Base-by-base conservation (phyloP, 2,113 vertebrate species). In the Vidua chalybeata region DNA sequence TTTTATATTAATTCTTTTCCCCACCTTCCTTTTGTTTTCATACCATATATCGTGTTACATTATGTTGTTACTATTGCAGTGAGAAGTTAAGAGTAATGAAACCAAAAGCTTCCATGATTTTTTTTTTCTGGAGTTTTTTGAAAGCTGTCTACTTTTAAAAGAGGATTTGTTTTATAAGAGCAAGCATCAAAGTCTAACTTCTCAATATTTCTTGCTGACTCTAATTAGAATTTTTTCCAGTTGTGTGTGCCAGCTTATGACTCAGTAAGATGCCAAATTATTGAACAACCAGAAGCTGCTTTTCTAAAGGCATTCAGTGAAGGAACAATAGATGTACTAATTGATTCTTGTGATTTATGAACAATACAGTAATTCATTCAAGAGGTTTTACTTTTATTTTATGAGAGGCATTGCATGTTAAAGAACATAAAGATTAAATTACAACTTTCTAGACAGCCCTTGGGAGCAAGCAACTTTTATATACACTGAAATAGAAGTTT, bases 331-430 rank as follows among this genome's bases (percentile, higher is more conserved):
- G 35, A 54, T 8, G 35, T 39, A 78, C 37, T 90, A 96, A 93
- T 90, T 95, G 86, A 83, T 90, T 87, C 63, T 66, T 66, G n/a
- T 89, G 82, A 95, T 90, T 92, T 95, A 84, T 85, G 56, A 91
- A 62, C 64, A 95, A 56, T 81, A 35, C 16, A 85, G 24, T 62
- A 86, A 81, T 81, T 94, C 17, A 85, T 88, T 95, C 67, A 87
- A 51, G 63, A 78, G 15, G 6, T 80, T 91, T 68, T 61, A 20
- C 37, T 82, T 13, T 79, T 89, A 59, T 72, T 91, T 72, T 94
- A 3, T 84, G 66, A 11, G 7, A 31, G 31, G 13, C 37, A 51
- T 68, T 89, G 31, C 39, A 75, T 68, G 26, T 49, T 85, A 81
- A 87, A 63, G 37, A 92, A 66, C 37, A 52, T 31, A 61, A 93